Base-by-base conservation (phyloP, 2,113 vertebrate species). In the Sinocyclocheilus anshuiensis region DNA sequence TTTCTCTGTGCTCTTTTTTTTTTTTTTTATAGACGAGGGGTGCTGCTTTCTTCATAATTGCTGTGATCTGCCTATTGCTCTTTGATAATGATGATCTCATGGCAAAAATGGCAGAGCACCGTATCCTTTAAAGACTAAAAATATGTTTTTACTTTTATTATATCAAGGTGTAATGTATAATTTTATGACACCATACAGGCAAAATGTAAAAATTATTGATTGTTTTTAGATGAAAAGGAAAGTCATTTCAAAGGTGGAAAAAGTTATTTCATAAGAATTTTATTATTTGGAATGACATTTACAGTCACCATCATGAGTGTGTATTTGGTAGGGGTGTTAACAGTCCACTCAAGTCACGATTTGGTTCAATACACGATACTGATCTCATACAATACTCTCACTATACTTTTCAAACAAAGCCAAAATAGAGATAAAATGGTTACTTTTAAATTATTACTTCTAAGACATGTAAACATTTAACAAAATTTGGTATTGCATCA, bases 61-160 rank as follows among this genome's bases (percentile, higher is more conserved):
- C 97, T 89, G 96, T 99, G 45, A 95, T 99, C 89, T 99, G 97
- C 90, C 95, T 99, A 36, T 93, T 99, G 1, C 96, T 99, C 90
- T 99, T 99, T 48, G 98, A 99, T 93, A 99, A 99, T 85, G 98
- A 99, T 67, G 97, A 99, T 87, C 97, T 99, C 86, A 99, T 99
- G 98, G 97, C 97, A 75, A 99, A 99, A 93, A 98, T 99, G 96
- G 97, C 97, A 22, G 98, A 99, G 90, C 97, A 99, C 92, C 97
- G 98, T 99, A 99, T 99, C 97, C 97, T 99, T 97, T 94, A 16
- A 45, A 57, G 8, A 16, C 16, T 12, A 15, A 24, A 39, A 18
- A 22, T 63, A 2, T 45, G 10, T 33, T 33, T 33, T 42, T 8
- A 33, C 13, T 10, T 53, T 39, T 63, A 10, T 42, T 72, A 72